Evolutionary conservation across 2,113 vertebrate genomes (phyloP).

Genomic region (Loxodonta africana): DNA sequence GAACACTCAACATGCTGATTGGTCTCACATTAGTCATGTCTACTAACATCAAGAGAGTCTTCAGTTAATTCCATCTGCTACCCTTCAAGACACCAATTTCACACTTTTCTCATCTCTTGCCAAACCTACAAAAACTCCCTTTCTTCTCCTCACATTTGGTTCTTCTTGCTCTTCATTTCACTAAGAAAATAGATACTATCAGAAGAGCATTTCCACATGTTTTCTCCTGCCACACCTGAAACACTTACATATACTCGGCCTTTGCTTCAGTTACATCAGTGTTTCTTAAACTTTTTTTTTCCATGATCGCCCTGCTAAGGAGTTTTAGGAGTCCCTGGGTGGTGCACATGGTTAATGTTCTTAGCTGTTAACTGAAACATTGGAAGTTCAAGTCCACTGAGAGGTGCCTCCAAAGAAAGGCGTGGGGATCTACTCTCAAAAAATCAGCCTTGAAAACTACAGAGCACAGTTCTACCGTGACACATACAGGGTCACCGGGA

Average conservation of each 20-base stretch:
- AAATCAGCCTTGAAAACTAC: background rate
- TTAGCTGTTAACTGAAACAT: background rate
- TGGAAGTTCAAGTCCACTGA: background rate
- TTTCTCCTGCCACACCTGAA: background rate
- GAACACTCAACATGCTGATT: background rate
- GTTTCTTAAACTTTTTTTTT: background rate
- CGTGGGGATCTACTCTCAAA: background rate
- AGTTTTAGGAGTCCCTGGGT: background rate
- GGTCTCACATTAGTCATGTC: background rate
- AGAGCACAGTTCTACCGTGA: background rate
- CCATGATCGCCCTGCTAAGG: background rate
- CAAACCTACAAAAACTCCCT: background rate
- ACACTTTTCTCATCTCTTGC: background rate
- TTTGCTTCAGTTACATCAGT: background rate
- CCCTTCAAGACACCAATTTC: background rate
- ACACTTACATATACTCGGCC: background rate
- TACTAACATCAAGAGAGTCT: background rate
- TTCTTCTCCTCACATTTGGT: background rate
- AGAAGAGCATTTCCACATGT: background rate
- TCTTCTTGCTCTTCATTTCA: slow-evolving; percentile 31
- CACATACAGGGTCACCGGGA: too few relatives aligned
- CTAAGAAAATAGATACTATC: background rate
- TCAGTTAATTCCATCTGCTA: background rate
- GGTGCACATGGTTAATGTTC: background rate
- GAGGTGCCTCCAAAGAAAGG: background rate